Conservation (phyloP, 2,797 vertebrate genomes). For the Falco peregrinus region DNA sequence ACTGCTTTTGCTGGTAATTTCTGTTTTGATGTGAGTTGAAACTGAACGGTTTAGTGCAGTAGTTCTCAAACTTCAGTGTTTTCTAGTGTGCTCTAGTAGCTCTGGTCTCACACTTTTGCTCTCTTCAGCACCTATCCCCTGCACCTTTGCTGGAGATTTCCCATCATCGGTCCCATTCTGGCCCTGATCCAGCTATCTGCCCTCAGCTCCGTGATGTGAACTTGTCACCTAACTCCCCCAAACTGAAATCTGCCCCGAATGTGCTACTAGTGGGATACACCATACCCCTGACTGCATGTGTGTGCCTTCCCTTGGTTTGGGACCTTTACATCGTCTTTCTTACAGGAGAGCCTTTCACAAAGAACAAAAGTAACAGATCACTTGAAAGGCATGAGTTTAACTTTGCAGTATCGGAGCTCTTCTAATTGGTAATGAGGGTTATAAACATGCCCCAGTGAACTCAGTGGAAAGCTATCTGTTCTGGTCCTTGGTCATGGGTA, state of each 20-base stretch:
- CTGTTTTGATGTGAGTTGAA: background rate
- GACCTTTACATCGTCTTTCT: background rate
- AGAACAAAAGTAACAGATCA: background rate
- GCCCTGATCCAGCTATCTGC: background rate
- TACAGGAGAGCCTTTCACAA: background rate
- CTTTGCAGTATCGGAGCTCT: background rate
- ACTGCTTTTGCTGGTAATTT: background rate
- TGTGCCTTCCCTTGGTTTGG: background rate
- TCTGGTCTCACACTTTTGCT: background rate
- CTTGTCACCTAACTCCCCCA: background rate
- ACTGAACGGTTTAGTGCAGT: background rate
- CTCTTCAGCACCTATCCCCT: background rate
- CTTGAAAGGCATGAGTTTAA: background rate
- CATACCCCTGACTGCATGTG: fast-evolving
- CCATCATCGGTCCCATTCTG: background rate
- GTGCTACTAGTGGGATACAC: background rate
- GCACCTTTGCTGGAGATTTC: background rate
- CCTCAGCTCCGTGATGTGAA: background rate
- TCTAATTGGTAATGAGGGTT: background rate
- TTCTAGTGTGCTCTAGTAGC: background rate
- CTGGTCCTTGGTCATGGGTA: background rate
- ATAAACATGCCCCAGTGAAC: background rate
- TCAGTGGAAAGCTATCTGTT: background rate
- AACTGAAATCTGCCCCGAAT: background rate
- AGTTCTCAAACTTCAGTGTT: background rate